Evolutionary conservation across 53 echinoderm and acorn worm species (phyloP), one percentile per base, ranked within the genome.

Genomic region (Arbacia lixula): DNA sequence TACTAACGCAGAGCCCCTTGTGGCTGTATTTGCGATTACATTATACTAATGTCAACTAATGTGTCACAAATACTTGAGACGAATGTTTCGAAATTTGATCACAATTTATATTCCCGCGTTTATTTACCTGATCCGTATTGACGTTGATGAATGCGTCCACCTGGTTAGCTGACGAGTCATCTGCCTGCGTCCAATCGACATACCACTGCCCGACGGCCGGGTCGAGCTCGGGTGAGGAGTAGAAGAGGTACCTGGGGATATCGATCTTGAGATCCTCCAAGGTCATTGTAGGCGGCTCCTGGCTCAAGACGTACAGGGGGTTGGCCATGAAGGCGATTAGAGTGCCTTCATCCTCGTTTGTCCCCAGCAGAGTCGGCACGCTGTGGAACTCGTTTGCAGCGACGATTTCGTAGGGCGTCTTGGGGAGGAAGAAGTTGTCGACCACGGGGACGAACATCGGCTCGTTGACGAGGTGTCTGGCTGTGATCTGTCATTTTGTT

Each of bases 281-380:
- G 36, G 55, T 34, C 84, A 88, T 74, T 12, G 63, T 36, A 4
- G 89, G 89, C 19, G 89, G 55, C 4, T 26, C 29, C 29, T 64
- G 50, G 19, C 73, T 54, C 19, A 84, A 4, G 26, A 88, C 19
- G 64, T 84, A 84, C 53, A 61, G 27, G 16, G 88, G 71, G 54
- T 64, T 85, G 20, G 88, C 90, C 9, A 86, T 67, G 37, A 93
- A 40, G 27, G 86, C 90, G 30, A 85, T 85, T 21, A 93, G 61
- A 12, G 83, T 85, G 27, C 93, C 93, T 55, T 93, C 93, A 21
- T 93, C 93, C 36, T 60, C 58, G 73, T 93, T 93, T 5, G 86
- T 87, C 1, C 93, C 93, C 14, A 91, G 24, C 11, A 93, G 65
- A 31, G 88, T 32, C 42, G 81, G 64, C 19, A 85, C 88, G 49